Percentiles rank a stretch among this genome's conserved stretches.
Conservation (phyloP, 2,888 invertebrate genomes). For the Ectemnius continuus region DNA sequence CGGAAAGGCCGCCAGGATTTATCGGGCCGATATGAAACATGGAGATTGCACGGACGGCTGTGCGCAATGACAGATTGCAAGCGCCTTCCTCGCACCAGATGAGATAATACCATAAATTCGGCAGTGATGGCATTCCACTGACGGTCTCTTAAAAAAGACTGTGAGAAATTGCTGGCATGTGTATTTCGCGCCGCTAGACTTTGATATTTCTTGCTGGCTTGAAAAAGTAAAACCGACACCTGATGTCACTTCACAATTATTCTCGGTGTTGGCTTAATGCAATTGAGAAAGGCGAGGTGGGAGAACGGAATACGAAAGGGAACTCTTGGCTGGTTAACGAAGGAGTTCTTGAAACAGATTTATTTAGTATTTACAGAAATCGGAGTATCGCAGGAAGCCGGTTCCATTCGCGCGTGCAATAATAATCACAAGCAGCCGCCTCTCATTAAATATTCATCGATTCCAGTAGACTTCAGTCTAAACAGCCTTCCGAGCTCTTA, state of each 20-base stretch:
- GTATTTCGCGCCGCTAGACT: too few relatives aligned
- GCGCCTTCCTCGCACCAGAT: constrained; percentile 2
- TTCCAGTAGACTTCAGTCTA: too few relatives aligned
- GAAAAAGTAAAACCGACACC: too few relatives aligned
- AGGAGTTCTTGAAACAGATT: constrained; percentile 46
- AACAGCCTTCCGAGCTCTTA: too few relatives aligned
- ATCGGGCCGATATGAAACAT: neutral
- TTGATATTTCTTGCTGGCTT: too few relatives aligned
- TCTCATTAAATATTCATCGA: constrained; percentile 12
- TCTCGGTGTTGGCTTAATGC: neutral
- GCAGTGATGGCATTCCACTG: constrained; percentile 8
- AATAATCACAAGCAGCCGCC: constrained; percentile 19
- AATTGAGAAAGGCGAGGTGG: neutral
- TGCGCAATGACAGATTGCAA: neutral
- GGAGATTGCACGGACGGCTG: neutral
- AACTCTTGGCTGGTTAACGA: too few relatives aligned
- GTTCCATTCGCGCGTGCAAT: constrained; percentile 30
- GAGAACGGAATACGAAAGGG: too few relatives aligned
- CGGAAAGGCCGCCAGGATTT: neutral
- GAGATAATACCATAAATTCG: constrained; percentile 23
- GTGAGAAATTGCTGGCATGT: too few relatives aligned
- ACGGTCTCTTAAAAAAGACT: neutral
- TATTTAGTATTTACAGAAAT: constrained; percentile 65
- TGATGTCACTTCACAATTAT: neutral
- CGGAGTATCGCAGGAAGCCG: constrained; percentile 52